phyloP scores from a whole-genome alignment of 2,113 vertebrate genomes.

The Pavo muticus region DNA sequence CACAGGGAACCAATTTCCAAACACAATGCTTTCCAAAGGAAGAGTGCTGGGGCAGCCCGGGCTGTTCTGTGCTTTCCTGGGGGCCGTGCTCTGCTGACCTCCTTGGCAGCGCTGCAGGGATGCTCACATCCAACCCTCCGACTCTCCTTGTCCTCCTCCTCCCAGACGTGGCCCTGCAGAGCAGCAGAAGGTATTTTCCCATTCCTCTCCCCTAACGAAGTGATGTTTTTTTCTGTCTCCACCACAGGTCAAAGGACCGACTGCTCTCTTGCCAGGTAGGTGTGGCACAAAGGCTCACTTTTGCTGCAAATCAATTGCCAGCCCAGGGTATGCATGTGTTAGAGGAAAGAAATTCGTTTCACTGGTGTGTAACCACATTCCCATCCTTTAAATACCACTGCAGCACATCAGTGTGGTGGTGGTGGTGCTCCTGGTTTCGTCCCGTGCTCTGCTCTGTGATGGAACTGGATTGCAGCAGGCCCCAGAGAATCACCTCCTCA shows the following conservation, averaged over 20 bases:
- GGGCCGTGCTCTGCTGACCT: background rate
- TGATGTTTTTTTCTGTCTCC: conserved; percentile 32
- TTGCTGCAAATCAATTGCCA: background rate
- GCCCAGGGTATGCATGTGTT: background rate
- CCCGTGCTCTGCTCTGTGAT: background rate
- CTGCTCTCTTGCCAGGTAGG: conserved; percentile 95
- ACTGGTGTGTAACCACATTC: background rate
- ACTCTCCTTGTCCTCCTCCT: background rate
- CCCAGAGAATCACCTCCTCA: background rate
- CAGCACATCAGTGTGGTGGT: background rate
- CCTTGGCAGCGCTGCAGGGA: fast-evolving
- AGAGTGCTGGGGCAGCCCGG: background rate
- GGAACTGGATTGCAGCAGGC: background rate
- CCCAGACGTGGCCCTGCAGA: background rate
- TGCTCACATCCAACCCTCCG: background rate
- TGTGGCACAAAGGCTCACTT: conserved; percentile 50
- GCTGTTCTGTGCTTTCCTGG: background rate
- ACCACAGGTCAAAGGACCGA: conserved; percentile 92
- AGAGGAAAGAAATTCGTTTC: fast-evolving
- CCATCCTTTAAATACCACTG: background rate
- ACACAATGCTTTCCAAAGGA: background rate
- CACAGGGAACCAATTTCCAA: background rate
- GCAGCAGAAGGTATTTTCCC: conserved; percentile 4
- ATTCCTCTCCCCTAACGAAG: background rate
- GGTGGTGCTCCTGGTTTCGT: background rate